Evolutionary conservation across 2,113 vertebrate genomes (phyloP).

Genomic region (Scomber japonicus): DNA sequence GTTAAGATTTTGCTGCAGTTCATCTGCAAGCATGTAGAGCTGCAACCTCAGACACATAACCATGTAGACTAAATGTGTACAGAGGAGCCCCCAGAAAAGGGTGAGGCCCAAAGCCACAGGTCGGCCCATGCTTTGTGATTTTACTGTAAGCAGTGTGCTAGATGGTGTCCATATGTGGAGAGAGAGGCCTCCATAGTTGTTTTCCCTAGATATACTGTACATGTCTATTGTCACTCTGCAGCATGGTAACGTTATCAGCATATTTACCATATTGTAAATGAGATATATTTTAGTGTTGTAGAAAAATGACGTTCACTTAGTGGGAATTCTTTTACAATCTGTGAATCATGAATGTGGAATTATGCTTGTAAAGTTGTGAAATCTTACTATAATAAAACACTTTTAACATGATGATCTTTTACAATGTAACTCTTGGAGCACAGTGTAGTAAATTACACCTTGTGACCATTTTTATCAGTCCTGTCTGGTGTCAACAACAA

Average conservation of each 20-base stretch:
- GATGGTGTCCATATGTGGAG: conserved; percentile 24
- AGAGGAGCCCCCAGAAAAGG: conserved; percentile 40
- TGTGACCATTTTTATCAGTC: neutral
- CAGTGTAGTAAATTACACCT: neutral
- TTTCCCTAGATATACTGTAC: no score
- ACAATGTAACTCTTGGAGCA: neutral
- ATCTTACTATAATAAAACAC: no score
- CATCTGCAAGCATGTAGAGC: neutral
- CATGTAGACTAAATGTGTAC: conserved; percentile 14
- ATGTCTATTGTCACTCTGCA: no score
- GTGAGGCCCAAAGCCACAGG: neutral
- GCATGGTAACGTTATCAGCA: neutral
- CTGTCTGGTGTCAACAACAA: neutral
- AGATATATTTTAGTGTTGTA: no score
- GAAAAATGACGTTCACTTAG: no score
- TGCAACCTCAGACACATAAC: conserved; percentile 16
- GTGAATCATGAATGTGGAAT: no score
- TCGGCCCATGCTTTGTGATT: conserved; percentile 32
- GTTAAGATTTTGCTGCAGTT: neutral
- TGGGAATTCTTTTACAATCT: neutral
- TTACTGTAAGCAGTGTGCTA: conserved; percentile 3
- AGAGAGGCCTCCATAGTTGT: neutral
- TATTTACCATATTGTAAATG: no score
- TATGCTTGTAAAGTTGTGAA: no score
- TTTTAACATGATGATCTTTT: neutral